Evolutionary conservation across 2,888 invertebrate genomes (phyloP), one percentile per base, ranked within the genome.

Genomic region (Lumbricus terrestris): DNA sequence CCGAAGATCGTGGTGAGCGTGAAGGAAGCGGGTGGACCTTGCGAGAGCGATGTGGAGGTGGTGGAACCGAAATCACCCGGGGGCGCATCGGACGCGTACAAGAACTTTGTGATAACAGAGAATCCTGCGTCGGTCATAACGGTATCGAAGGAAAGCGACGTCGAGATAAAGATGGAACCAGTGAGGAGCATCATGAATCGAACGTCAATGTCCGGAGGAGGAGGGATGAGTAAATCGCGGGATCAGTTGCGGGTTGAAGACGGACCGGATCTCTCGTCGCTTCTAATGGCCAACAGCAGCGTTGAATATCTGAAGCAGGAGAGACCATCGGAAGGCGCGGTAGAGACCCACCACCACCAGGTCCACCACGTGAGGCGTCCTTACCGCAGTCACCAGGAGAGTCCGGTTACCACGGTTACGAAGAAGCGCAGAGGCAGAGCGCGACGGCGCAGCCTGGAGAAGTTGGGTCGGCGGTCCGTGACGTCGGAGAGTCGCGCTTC

Each of bases 61-160:
- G 91, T 91, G 23, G 90, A 91, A 69, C 91, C 91, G 8, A 90
- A 91, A 37, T 89, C 91, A 13, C 91, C 91, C 4, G 47, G 42
- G 42, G 91, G 85, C 5, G 90, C 88, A 0, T 34, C 35, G n/a
- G 88, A 88, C 29, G 88, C 37, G 3, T 88, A 35, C 38, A 38
- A 69, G 11, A 83, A 88, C 33, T 91, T 91, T 85, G 89, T 90
- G 11, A 90, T 92, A 29, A 90, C 89, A 3, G 91, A 91, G 29
- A 91, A 90, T 35, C 89, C 90, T 8, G 83, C 89, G 4, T 47
- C 47, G 16, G 88, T 90, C 29, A 90, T 91, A n/a, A 90, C 90
- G 83, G 89, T 89, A 5, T 35, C 89, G 2, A 47, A 37, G 33
- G 69, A 88, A 33, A 85, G 88, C 35, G 82, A 88, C n/a, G 35